Evolutionary conservation across 2,113 vertebrate species (phyloP), one percentile per base, ranked within the genome.

Genomic region (Nannospalax galili): DNA sequence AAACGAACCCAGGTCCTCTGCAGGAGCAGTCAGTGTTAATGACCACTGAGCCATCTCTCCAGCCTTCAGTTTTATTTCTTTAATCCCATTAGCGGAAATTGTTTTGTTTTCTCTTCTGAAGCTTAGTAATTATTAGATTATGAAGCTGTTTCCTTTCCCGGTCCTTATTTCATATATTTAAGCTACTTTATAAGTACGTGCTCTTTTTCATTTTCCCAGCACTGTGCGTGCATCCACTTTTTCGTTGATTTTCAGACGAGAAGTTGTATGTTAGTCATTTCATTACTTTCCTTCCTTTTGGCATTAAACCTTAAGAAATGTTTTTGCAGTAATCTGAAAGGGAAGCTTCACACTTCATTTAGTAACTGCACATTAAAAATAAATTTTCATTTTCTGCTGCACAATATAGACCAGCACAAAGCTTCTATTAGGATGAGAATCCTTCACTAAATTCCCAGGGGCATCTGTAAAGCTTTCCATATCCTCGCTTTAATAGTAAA

Each of bases 311-410:
- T 85, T 95, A 91, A 92, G 92, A 97, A 90, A 56, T 64, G n/a
- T 80, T 95, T 96, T 92, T 92, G 72, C 84, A 88, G 94, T 96
- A 91, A 91, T 95, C 86, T 92, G 67, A 74, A 95, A 81, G 62
- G 48, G 79, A 91, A 78, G 75, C 75, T 93, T 97, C 91, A 96
- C 88, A 96, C 74, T 96, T 96, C 96, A 95, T 95, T 97, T 97
- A 95, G 82, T 91, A 95, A 70, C 92, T 94, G 91, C 89, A 85
- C 91, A 95, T 96, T 96, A 93, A 91, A 95, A 96, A 92, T 89
- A 96, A 93, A 88, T 87, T 96, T 96, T 96, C 91, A 78, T 95
- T 96, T 97, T 95, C 84, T 95, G 45, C 28, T 78, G 67, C 94
- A 85, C 80, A 94, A 70, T 92, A 80, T 60, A 94, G 95, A 95